These are phyloP conservation scores for Procambarus virginalis DNA, from an alignment of 1,140 invertebrate genomes.

Conservation along the genomic window DNA sequence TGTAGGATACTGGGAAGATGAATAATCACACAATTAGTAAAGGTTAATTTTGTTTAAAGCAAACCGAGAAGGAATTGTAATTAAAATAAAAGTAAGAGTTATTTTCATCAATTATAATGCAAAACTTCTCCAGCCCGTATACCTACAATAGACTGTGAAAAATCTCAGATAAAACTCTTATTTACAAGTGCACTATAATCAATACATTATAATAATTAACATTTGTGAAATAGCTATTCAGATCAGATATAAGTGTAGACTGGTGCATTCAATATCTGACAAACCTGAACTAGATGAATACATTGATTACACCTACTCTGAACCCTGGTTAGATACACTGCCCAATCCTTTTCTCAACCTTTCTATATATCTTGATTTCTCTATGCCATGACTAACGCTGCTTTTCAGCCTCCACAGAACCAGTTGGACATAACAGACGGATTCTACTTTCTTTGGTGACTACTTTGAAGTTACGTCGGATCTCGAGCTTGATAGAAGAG, in stretches of 20 bases:
- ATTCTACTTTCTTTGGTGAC: constrained; percentile 9
- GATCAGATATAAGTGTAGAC: constrained; percentile 37
- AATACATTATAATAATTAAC: constrained; percentile 35
- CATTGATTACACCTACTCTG: constrained; percentile 30
- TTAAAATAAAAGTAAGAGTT: neutral
- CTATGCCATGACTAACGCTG: neutral
- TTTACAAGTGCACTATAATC: constrained; percentile 29
- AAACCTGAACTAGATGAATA: constrained; percentile 47
- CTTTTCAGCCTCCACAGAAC: neutral
- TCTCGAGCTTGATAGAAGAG: constrained; percentile 99
- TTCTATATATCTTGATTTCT: constrained; percentile 10
- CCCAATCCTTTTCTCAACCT: neutral
- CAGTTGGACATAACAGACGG: constrained; percentile 12
- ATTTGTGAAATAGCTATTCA: constrained; percentile 31
- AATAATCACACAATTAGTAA: neutral
- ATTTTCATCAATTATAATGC: constrained; percentile 1
- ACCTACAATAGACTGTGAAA: constrained; percentile 24
- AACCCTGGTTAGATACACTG: constrained; percentile 8
- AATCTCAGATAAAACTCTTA: constrained; percentile 47
- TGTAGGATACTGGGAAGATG: neutral
- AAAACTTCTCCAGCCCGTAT: constrained; percentile 1
- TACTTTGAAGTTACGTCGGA: constrained; percentile 70
- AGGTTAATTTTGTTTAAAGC: neutral
- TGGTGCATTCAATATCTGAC: constrained; percentile 29
- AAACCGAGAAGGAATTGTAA: neutral